Base-by-base conservation (phyloP, 2,888 invertebrate species). In the Eupithecia exiguata region DNA sequence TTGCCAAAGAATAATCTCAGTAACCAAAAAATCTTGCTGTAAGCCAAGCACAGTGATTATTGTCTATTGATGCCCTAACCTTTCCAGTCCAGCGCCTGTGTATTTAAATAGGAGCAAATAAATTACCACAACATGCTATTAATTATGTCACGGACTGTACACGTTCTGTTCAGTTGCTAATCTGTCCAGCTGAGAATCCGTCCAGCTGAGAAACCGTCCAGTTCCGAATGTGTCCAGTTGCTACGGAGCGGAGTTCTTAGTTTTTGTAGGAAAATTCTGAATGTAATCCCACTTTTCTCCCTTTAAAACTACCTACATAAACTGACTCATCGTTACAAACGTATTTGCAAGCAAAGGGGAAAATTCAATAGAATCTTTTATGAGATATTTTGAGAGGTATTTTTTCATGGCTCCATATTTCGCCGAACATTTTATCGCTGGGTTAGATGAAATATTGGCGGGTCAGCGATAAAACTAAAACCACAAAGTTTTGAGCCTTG, bases 401-500 rank as follows among this genome's bases (percentile, higher is more conserved):
- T 72, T 75, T 75, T 73, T 46, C 65, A 69, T 66, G 49, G 69
- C 38, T 49, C 76, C 73, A 73, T 76, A 72, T 72, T 73, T 73
- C 67, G 58, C 70, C 71, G 25, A 69, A 62, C 46, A 53, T 73
- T 76, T 73, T 63, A 76, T 74, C 61, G 73, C 66, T 62, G 36
- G 72, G 70, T 73, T 72, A 68, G 65, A 73, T 76, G 76, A 74
- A 73, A 76, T 74, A 76, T 74, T 61, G 71, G 65, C 40, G 72
- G 73, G 71, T 76, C 73, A 73, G 75, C 63, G 63, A 70, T 72
- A 68, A 72, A 70, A 58, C 68, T 70, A 70, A 70, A 70, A 38
- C 65, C 62, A 30, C 35, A 63, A 69, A 75, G 68, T 72, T 75
- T 36, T 53, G 43, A 68, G 38, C n/a, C 62, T 18, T 35, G 65